Base-by-base conservation (phyloP, 2,888 invertebrate genomes). In the Silvanus unidentatus region DNA sequence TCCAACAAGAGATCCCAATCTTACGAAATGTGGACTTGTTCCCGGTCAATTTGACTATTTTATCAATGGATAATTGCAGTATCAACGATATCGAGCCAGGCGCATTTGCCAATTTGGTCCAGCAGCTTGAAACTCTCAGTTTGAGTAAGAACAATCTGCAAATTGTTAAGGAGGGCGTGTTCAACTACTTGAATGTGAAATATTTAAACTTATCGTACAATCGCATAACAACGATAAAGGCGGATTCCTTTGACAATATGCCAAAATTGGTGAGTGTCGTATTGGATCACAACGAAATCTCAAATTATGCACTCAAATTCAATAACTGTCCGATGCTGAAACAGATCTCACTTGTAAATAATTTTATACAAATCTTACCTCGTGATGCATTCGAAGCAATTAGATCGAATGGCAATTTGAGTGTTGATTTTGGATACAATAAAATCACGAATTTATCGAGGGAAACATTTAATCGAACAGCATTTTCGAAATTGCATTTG, bases 241-340 rank as follows among this genome's bases (percentile, higher is more conserved):
- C 58, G 2, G 44, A 50, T 13, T 62, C 64, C 5, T 66, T 66
- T 39, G 57, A 63, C 41, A 53, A 58, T 44, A 63, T 65, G 59
- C 49, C 50, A 3, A 52, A 51, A 16, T 49, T 65, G 16, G 47
- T 48, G 14, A 50, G 39, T 16, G 35, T 66, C 2, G 53, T 53
- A 35, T 44, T 65, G 37, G 62, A 64, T 43, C 52, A 59, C 45
- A 66, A 66, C 44, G 59, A 63, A 42, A 39, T 66, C 13, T 55
- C 54, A 10, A 46, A 51, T 10, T 60, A 55, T 39, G 49, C 53
- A 12, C 30, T 61, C 2, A 55, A 58, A 52, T 63, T 65, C 29
- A 32, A 51, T n/a, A 53, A 58, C 15, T 64, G 62, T 41, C 56
- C 58, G 0, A 56, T 48, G n/a, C 37, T 65, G 6, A 46, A 47